These are phyloP conservation scores for Sebastes dallii DNA, from an alignment of 2,797 vertebrate species.

Conservation along the genomic window DNA sequence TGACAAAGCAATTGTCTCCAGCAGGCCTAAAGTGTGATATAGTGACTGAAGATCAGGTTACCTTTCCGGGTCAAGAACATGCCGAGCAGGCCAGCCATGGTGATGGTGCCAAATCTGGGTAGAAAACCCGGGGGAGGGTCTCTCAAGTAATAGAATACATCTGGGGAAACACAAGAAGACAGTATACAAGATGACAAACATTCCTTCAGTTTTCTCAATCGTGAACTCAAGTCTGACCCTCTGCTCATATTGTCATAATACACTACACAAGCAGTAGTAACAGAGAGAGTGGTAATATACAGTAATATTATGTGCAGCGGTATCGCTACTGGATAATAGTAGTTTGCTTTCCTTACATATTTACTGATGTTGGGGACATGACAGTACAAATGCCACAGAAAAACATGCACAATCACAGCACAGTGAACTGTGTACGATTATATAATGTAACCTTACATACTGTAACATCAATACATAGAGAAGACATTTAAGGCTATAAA, in stretches of 20 bases:
- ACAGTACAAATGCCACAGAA: not conserved
- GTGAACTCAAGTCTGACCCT: not conserved
- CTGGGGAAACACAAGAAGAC: conserved; percentile 70
- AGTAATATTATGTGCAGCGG: not conserved
- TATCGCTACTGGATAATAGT: not conserved
- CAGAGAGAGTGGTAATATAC: not conserved
- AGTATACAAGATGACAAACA: not conserved
- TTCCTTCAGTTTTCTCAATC: not conserved
- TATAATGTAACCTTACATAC: not conserved
- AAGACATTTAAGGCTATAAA: not conserved
- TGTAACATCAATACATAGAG: not conserved
- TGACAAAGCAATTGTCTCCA: not conserved
- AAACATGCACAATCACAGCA: not conserved
- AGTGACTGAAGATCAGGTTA: conserved; percentile 52
- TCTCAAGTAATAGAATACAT: conserved; percentile 89
- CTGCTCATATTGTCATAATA: not conserved
- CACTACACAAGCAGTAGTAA: too few species aligned
- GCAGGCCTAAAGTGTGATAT: not conserved
- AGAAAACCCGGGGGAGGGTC: conserved; percentile 90
- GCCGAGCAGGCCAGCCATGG: conserved; percentile 87
- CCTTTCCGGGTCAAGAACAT: conserved; percentile 88
- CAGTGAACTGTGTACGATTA: not conserved
- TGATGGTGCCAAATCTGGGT: conserved; percentile 86
- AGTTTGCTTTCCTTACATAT: not conserved
- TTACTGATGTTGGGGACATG: not conserved